phyloP scores from a whole-genome alignment of 2,888 invertebrate genomes.

The Eledona agricola region DNA sequence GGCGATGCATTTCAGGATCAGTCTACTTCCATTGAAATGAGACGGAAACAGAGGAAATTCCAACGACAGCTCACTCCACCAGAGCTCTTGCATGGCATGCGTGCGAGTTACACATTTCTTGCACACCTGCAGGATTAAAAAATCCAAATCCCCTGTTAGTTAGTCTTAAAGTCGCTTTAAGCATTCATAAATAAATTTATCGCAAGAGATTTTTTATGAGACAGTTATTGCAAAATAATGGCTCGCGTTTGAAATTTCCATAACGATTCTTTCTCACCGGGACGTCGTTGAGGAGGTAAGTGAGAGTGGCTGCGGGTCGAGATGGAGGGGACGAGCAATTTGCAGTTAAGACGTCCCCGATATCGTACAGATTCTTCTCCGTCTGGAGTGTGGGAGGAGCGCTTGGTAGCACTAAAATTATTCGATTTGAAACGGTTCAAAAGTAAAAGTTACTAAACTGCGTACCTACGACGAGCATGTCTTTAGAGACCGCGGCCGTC shows the following conservation, averaged over 20 bases:
- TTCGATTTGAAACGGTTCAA: constrained; percentile 14
- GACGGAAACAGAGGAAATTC: constrained; percentile 67
- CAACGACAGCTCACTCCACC: constrained; percentile 67
- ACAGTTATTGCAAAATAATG: constrained; percentile 2
- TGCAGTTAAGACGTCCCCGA: constrained; percentile 77
- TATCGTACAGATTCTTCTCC: constrained; percentile 77
- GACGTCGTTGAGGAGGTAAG: constrained; percentile 80
- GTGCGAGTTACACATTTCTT: constrained; percentile 54
- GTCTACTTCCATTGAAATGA: constrained; percentile 70
- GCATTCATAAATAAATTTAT: too few relatives aligned
- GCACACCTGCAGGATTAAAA: constrained; percentile 51
- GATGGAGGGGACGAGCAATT: constrained; percentile 86
- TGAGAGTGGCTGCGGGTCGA: constrained; percentile 76
- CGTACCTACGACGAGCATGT: constrained; percentile 78
- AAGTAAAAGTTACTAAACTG: constrained; percentile 1
- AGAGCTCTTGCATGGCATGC: constrained; percentile 63
- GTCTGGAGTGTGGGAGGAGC: constrained; percentile 73
- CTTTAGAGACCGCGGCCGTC: constrained; percentile 72
- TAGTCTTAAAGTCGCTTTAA: too few relatives aligned
- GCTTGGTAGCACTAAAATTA: constrained; percentile 73
- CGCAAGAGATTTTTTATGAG: too few relatives aligned
- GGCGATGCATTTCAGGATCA: constrained; percentile 77
- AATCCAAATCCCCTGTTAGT: constrained; percentile 9
- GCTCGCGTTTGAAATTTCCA: too few relatives aligned
- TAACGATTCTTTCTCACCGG: too few relatives aligned